Conservation (phyloP, 2,888 invertebrate genomes). For the Augiades crinisus region DNA sequence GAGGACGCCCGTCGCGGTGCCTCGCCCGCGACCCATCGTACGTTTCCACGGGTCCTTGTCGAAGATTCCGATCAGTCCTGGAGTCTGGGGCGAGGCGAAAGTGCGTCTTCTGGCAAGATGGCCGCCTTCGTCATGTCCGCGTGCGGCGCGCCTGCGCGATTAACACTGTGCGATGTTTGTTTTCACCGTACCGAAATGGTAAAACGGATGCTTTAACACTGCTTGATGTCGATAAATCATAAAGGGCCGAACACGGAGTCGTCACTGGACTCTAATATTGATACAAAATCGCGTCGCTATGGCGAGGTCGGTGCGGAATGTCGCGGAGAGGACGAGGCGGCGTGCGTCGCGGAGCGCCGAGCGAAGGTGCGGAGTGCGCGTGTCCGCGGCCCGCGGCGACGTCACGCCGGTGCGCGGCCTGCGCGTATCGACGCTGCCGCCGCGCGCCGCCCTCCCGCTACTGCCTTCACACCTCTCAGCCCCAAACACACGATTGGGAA, state of each 20-base stretch:
- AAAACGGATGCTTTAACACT: constrained; percentile 42
- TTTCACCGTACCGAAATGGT: constrained; percentile 59
- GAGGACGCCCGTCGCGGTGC: constrained; percentile 60
- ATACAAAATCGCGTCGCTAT: constrained; percentile 36
- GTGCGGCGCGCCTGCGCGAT: constrained; percentile 73
- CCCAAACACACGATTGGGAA: constrained; percentile 65
- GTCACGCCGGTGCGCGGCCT: constrained; percentile 47
- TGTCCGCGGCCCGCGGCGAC: constrained; percentile 54
- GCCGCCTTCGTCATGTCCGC: constrained; percentile 75
- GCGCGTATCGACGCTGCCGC: constrained; percentile 63
- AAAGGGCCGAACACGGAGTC: constrained; percentile 6
- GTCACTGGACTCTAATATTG: constrained; percentile 7
- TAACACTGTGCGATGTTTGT: constrained; percentile 70
- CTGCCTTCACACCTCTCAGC: constrained; percentile 57
- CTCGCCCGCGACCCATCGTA: constrained; percentile 60
- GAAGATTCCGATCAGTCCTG: constrained; percentile 56
- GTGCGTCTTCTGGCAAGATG: constrained; percentile 76
- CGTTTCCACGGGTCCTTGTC: constrained; percentile 43
- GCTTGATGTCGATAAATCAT: constrained; percentile 33
- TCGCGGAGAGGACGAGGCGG: constrained; percentile 46
- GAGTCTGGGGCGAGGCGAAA: constrained; percentile 78
- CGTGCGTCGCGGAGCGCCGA: constrained; percentile 52
- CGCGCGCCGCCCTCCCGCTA: constrained; percentile 45
- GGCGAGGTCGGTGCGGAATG: constrained; percentile 46
- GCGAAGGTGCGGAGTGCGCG: constrained; percentile 56